Conservation (phyloP, 1,140 invertebrate genomes). For the Bombus confusus region DNA sequence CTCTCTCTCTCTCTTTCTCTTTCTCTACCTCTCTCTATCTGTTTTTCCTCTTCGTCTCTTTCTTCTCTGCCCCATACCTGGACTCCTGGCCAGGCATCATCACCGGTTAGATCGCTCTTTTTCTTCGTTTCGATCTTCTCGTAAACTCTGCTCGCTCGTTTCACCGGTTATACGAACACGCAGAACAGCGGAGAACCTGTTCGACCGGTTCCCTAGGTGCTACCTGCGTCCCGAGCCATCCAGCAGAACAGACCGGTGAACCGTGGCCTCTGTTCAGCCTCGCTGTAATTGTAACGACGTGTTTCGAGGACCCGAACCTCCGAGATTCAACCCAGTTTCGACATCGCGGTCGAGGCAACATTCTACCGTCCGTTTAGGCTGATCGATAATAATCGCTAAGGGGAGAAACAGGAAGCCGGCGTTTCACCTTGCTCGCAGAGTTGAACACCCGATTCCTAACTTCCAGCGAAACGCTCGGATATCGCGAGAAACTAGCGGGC, state of each 20-base stretch:
- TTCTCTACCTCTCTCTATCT: background rate
- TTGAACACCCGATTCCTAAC: background rate
- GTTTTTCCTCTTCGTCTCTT: constrained; percentile 43
- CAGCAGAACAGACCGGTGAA: background rate
- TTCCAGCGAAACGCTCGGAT: background rate
- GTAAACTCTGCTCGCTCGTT: background rate
- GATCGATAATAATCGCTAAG: background rate
- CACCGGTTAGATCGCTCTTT: constrained; percentile 56
- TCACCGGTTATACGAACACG: background rate
- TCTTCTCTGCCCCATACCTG: no score
- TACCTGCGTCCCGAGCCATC: constrained; percentile 50
- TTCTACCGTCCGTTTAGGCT: background rate
- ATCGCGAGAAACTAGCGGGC: no score
- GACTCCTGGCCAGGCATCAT: constrained; percentile 32
- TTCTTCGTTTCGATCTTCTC: background rate
- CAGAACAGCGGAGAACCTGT: constrained; percentile 47
- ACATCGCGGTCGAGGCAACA: background rate
- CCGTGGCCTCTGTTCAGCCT: background rate
- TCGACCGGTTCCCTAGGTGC: constrained; percentile 58
- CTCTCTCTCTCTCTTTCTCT: no score
- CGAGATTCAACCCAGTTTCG: constrained; percentile 50
- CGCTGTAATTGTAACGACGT: constrained; percentile 35
- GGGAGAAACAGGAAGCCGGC: no score
- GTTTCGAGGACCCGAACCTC: background rate
- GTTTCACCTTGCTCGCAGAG: background rate